phyloP scores from a whole-genome alignment of 2,797 vertebrate species.

The Sebastes nivosus region DNA sequence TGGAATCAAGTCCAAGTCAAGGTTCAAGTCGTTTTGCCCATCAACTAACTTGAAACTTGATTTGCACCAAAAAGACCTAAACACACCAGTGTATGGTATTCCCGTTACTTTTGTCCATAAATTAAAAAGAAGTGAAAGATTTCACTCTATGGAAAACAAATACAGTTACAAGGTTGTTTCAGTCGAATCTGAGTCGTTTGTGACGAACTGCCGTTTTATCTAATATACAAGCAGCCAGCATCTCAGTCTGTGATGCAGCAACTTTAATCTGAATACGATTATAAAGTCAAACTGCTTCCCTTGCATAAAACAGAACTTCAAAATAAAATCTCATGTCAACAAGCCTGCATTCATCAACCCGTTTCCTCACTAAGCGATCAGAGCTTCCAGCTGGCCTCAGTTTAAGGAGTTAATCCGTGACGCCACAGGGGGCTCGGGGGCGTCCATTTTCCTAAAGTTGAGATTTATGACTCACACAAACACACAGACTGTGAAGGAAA shows the following conservation, averaged over 20 bases:
- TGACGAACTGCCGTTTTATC: neutral
- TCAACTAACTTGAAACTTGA: too few species aligned
- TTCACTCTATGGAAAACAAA: too few species aligned
- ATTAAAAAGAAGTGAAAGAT: too few species aligned
- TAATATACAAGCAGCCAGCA: neutral
- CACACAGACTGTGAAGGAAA: neutral
- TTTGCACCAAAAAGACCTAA: too few species aligned
- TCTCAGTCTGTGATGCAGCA: neutral
- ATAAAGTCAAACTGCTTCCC: neutral
- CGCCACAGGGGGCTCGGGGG: neutral
- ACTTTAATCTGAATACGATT: neutral
- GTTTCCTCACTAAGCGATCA: neutral
- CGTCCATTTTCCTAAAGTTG: neutral
- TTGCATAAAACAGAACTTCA: neutral
- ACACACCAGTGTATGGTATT: too few species aligned
- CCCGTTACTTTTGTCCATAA: too few species aligned
- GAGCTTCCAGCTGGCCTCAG: neutral
- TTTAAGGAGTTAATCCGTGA: conserved; percentile 2
- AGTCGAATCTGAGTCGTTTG: neutral
- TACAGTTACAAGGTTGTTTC: too few species aligned
- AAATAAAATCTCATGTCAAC: neutral
- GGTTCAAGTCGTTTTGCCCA: too few species aligned
- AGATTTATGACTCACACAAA: neutral
- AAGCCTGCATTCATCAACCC: neutral
- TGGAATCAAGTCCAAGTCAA: too few species aligned